phyloP scores from a whole-genome alignment of 2,888 invertebrate genomes.

The Aporophyla nigra region DNA sequence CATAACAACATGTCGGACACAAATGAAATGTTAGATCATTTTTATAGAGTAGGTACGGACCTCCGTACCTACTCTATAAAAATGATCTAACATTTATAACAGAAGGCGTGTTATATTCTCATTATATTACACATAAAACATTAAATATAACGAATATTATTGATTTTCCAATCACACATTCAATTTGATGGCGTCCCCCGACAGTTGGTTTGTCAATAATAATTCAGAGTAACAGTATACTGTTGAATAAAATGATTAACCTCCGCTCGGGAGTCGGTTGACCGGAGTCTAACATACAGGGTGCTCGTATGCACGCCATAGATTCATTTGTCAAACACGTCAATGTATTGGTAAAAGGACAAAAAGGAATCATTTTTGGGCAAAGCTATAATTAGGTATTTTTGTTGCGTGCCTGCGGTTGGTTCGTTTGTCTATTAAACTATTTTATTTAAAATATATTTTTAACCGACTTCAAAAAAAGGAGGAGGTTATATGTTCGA shows the following conservation, averaged over 20 bases:
- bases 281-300: slow-evolving; percentile 69
- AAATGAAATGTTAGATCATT: background rate
- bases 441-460: too few relatives aligned
- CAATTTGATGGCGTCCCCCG: slow-evolving; percentile 80
- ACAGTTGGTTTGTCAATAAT: slow-evolving; percentile 89
- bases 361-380: slow-evolving; percentile 24
- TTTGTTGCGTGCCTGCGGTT: slow-evolving; percentile 32
- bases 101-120: background rate
- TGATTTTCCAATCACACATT: slow-evolving; percentile 86
- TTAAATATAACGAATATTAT: slow-evolving; percentile 51
- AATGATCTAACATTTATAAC: background rate
- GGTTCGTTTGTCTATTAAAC: background rate
- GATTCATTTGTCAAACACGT: slow-evolving; percentile 62
- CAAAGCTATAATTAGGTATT: slow-evolving; percentile 25
- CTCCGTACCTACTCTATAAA: background rate
- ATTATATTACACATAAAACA: slow-evolving; percentile 15
- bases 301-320: slow-evolving; percentile 62
- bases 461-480: too few relatives aligned
- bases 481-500: too few relatives aligned
- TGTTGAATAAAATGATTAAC: slow-evolving; percentile 90
- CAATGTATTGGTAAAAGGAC: slow-evolving; percentile 31
- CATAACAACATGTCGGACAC: background rate
- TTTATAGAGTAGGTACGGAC: too few relatives aligned
- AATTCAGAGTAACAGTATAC: slow-evolving; percentile 87
- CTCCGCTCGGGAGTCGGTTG: slow-evolving; percentile 76